Evolutionary conservation across 2,113 vertebrate genomes (phyloP), one percentile per base, ranked within the genome.

Genomic region (Plectropomus leopardus): DNA sequence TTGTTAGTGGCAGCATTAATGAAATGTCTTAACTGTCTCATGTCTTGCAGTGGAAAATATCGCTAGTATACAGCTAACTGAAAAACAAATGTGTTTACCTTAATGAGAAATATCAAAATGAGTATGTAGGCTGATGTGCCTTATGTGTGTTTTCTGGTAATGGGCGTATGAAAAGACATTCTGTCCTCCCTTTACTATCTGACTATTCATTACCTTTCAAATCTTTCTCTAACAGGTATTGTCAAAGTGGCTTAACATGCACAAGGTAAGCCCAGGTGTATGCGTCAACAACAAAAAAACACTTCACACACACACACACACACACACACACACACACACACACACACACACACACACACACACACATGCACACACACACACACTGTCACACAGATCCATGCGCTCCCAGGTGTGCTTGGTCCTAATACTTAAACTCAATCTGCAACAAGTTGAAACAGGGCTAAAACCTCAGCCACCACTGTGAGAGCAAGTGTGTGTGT

Each of bases 361-460:
- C 55, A 59, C 28, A 63, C 80, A 77, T 34, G 17, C 59, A 26
- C 64, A 48, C 51, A 42, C 72, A 76, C 72, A 58, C 63, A 77
- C 76, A 26, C 15, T 55, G 54, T 40, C 66, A 83, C 57, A 77
- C 40, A 83, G 55, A 68, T 47, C 24, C 72, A 68, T 61, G 40
- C 0, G 3, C 48, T 84, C 89, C 75, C 92, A 94, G 92, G 88
- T 92, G 90, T 84, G 91, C 84, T 88, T 75, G 67, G 67, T 82
- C 80, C 83, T 85, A 88, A 91, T 84, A 85, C 85, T 86, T 80
- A 42, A 89, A 93, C 86, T 87, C 28, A 55, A 84, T 87, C 73
- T 59, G 36, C 63, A 84, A 92, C 94, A 94, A 92, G 94, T 94
- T 83, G 82, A 92, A 94, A 95, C 94, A 95, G 26, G 91, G 74